Evolutionary conservation across 2,888 invertebrate genomes (phyloP).

Genomic region (Gari tellinella): DNA sequence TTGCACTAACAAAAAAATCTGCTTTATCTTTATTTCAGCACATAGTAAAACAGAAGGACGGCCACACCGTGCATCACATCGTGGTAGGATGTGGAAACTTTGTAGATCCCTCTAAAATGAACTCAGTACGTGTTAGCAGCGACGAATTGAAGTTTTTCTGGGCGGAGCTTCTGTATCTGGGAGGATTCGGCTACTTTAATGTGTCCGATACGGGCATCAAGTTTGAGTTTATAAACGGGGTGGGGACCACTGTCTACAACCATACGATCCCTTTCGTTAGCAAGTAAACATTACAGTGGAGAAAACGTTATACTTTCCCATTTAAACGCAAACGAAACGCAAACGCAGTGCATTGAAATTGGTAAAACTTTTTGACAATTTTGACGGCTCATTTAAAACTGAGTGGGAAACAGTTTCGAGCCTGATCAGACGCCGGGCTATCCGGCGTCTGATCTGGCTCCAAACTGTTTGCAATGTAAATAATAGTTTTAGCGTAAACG

Average conservation of each 20-base stretch:
- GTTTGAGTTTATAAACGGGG: conserved; percentile 74
- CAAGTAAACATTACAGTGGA: no score
- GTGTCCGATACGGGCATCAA: conserved; percentile 74
- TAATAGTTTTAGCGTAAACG: no score
- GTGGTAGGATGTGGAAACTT: conserved; percentile 85
- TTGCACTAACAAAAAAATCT: no score
- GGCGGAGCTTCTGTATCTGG: conserved; percentile 80
- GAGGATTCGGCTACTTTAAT: conserved; percentile 82
- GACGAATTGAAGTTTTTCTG: conserved; percentile 80
- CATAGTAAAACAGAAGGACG: conserved; percentile 28
- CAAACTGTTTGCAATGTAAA: no score
- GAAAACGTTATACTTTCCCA: no score
- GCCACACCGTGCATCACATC: conserved; percentile 82
- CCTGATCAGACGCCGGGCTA: no score
- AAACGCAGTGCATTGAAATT: no score
- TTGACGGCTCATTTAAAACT: no score
- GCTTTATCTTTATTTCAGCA: conserved; percentile 25
- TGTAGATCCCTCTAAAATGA: conserved; percentile 80
- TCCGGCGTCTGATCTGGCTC: no score
- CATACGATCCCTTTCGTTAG: conserved; percentile 17
- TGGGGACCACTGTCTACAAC: conserved; percentile 70
- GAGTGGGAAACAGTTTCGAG: no score
- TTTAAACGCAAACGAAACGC: no score
- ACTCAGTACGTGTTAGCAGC: conserved; percentile 77
- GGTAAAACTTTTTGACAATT: no score